Evolutionary conservation across 1,140 invertebrate genomes (phyloP).

Genomic region (Trachymyrmex septentrionalis): DNA sequence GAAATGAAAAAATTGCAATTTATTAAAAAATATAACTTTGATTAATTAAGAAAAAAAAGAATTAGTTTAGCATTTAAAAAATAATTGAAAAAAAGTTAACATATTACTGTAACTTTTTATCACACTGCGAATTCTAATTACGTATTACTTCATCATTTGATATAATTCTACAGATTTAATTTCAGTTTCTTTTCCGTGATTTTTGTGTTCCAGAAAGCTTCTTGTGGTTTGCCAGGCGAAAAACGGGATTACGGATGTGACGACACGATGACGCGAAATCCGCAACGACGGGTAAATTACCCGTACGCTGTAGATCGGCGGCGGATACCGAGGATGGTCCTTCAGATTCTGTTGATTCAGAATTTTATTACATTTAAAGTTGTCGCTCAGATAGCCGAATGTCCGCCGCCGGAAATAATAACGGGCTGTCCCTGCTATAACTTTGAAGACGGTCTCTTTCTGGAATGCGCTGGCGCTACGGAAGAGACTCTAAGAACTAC

Average conservation of each 20-base stretch:
- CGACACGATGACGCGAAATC: conserved; percentile 78
- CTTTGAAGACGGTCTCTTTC: conserved; percentile 95
- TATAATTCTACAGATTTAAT: background rate
- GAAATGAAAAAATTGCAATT: background rate
- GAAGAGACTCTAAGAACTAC: conserved; percentile 87
- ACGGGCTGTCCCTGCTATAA: conserved; percentile 94
- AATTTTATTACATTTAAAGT: conserved; percentile 52
- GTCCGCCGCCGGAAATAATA: conserved; percentile 83
- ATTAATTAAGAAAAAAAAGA: background rate
- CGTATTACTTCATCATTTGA: background rate
- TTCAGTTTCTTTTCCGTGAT: conserved; percentile 6
- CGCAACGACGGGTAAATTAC: conserved; percentile 67
- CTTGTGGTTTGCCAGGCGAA: conserved; percentile 11
- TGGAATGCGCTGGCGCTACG: conserved; percentile 95
- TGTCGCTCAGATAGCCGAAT: conserved; percentile 80
- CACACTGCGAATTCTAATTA: background rate
- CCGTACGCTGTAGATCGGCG: conserved; percentile 58
- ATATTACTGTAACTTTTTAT: background rate
- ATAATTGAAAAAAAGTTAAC: background rate
- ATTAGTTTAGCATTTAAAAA: background rate
- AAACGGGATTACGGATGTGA: conserved; percentile 75
- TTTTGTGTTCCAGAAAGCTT: conserved; percentile 72
- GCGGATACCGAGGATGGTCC: conserved; percentile 67
- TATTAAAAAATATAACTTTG: background rate
- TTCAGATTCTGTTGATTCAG: conserved; percentile 74